A percentile compares a stretch with the other conserved stretches of the same genome.
Evolutionary conservation across 2,113 vertebrate genomes (phyloP).

Genomic region (Vanacampus margaritifer): DNA sequence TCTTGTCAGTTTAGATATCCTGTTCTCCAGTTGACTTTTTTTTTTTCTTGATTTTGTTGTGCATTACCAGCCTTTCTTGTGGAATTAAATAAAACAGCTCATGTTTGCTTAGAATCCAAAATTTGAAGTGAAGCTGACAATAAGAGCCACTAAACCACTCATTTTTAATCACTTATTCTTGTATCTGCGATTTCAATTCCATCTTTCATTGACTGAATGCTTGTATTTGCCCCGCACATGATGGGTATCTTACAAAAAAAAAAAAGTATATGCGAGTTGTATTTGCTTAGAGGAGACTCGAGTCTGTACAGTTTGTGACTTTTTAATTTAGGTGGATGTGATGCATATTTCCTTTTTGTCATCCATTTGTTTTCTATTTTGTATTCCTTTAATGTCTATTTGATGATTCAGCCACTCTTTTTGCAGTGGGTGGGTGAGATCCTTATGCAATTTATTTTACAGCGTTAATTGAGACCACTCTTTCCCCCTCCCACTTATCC

Average conservation of each 20-base stretch:
- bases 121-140: slow-evolving; percentile 28
- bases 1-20: slow-evolving; percentile 7
- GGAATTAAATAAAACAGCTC: slow-evolving; percentile 1
- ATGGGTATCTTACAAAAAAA: not conserved
- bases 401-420: slow-evolving; percentile 45
- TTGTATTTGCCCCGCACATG: not conserved
- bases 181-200: not conserved
- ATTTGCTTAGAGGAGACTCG: slow-evolving; percentile 44
- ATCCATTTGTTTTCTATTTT: slow-evolving; percentile 14
- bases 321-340: slow-evolving; percentile 33
- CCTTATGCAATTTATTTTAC: slow-evolving; percentile 68
- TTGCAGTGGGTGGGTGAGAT: slow-evolving; percentile 58
- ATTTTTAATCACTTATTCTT: slow-evolving; percentile 3
- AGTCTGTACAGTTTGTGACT: slow-evolving; percentile 25
- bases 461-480: slow-evolving; percentile 26
- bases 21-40: slow-evolving; percentile 16
- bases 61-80: slow-evolving; percentile 35
- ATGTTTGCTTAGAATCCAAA: not conserved
- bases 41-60: slow-evolving; percentile 12
- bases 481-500: slow-evolving; percentile 15
- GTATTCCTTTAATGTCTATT: slow-evolving; percentile 34
- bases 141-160: slow-evolving; percentile 39
- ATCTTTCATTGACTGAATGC: not conserved
- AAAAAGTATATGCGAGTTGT: slow-evolving; percentile 18
- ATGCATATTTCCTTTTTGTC: slow-evolving; percentile 58